These are phyloP conservation scores for Nasonovia ribisnigri DNA, from an alignment of 2,888 invertebrate species.

Conservation along the genomic window DNA sequence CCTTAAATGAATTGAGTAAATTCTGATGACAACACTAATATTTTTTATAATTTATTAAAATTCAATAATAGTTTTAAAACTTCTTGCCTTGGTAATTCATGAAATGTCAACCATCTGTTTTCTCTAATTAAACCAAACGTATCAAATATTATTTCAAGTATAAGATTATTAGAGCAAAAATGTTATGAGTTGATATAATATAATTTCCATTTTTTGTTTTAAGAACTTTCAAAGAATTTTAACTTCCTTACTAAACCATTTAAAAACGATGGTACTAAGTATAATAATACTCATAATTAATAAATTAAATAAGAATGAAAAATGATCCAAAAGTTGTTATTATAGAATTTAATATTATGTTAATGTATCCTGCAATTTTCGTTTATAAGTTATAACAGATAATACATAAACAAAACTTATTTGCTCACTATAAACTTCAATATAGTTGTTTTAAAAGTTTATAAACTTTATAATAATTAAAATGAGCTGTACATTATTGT, in stretches of 20 bases:
- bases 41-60: background rate
- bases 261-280: background rate
- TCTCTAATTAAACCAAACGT: background rate
- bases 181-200: background rate
- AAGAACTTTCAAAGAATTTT: background rate
- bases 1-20: background rate
- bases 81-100: background rate
- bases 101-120: background rate
- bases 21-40: background rate
- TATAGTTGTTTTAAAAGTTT: slow-evolving; percentile 46
- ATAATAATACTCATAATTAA: slow-evolving; percentile 3
- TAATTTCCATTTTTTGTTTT: background rate
- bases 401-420: slow-evolving; percentile 17
- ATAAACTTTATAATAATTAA: slow-evolving; percentile 41
- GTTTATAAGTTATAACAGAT: slow-evolving; percentile 24
- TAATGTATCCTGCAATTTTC: background rate
- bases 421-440: slow-evolving; percentile 20
- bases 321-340: background rate
- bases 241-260: background rate
- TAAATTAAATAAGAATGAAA: slow-evolving; percentile 5
- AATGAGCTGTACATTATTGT: background rate
- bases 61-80: background rate
- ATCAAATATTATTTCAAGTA: background rate
- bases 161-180: background rate
- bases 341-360: slow-evolving; percentile 1